Evolutionary conservation across 2,888 invertebrate species (phyloP).

Genomic region (Perizoma affinitatum): DNA sequence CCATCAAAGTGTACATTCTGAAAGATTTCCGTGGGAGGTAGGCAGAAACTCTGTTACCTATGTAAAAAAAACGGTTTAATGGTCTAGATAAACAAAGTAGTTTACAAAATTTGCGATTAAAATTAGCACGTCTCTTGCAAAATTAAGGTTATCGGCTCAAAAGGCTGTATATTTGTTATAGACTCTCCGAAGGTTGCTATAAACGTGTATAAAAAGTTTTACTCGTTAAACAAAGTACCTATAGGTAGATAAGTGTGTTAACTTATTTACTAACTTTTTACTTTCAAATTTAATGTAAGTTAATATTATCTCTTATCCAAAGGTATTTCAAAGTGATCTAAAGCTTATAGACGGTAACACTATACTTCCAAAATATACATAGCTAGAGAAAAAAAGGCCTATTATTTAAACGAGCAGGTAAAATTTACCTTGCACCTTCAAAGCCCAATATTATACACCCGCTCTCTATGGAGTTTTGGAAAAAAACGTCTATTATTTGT

Average conservation of each 20-base stretch:
- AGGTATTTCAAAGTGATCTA: neutral
- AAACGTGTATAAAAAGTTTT: slow-evolving; percentile 11
- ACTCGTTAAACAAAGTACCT: no score
- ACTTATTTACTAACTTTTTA: no score
- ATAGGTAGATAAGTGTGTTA: no score
- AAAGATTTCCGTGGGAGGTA: slow-evolving; percentile 18
- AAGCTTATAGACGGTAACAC: slow-evolving; percentile 52
- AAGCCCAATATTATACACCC: slow-evolving; percentile 36
- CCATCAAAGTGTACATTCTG: slow-evolving; percentile 6
- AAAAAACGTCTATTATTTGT: slow-evolving; percentile 53
- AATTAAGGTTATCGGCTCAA: slow-evolving; percentile 29
- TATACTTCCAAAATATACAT: slow-evolving; percentile 47
- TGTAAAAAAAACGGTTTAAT: neutral
- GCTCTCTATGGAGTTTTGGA: slow-evolving; percentile 47
- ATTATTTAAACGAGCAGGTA: slow-evolving; percentile 72
- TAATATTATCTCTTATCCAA: slow-evolving; percentile 4
- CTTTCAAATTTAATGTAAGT: no score
- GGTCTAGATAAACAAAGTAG: slow-evolving; percentile 1
- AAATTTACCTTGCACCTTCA: slow-evolving; percentile 62
- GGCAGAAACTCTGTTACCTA: neutral
- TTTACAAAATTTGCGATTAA: slow-evolving; percentile 17
- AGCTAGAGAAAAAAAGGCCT: slow-evolving; percentile 50
- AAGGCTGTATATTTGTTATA: slow-evolving; percentile 24
- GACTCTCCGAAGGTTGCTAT: slow-evolving; percentile 19
- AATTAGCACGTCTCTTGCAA: slow-evolving; percentile 29